Evolutionary conservation across 1,140 invertebrate species (phyloP), one percentile per base, ranked within the genome.

Genomic region (Neodiprion pinetum): DNA sequence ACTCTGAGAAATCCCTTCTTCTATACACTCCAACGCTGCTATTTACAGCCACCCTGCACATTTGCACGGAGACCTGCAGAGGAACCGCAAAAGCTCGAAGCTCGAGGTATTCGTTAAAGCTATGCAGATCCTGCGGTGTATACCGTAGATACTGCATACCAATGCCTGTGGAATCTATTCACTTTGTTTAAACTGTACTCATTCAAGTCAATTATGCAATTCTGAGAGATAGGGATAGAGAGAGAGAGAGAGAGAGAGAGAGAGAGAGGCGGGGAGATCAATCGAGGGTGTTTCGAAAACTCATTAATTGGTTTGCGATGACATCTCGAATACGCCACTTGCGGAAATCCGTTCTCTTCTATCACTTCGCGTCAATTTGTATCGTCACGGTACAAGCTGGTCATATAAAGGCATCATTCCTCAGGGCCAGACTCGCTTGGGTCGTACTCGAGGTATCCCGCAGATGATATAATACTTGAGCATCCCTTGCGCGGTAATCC

Each of bases 151-250:
- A 40, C 28, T 40, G 28, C 28, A 40, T 40, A 40, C 28, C 28
- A 5, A 40, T 40, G 28, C 28, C 28, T 40, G 28, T 40, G 28
- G 28, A 40, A 40, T 40, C 28, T 40, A 40, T 40, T 40, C 28
- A 40, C 28, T 40, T 5, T 7, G 61, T 66, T 66, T 7, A 21
- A 28, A 67, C 61, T 66, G 48, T 71, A 47, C 69, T 67, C 50
- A 66, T 48, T 70, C 69, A 74, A 67, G 68, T 21, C n/a, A 23
- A 7, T 61, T 61, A 73, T 53, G 65, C 68, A 50, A 70, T 9
- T 9, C 9, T 5, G 71, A 65, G 71, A 9, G 48, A 65, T 50
- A 61, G 49, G 47, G 71, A 72, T 9, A 17, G 21, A 49, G 28
- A 11, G 70, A 72, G 14, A 23, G 48, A 48, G 17, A 47, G n/a